A percentile compares a stretch with the other conserved stretches of the same genome.
These are phyloP conservation scores for Lagria hirta DNA, from an alignment of 2,888 invertebrate species.

Conservation along the genomic window DNA sequence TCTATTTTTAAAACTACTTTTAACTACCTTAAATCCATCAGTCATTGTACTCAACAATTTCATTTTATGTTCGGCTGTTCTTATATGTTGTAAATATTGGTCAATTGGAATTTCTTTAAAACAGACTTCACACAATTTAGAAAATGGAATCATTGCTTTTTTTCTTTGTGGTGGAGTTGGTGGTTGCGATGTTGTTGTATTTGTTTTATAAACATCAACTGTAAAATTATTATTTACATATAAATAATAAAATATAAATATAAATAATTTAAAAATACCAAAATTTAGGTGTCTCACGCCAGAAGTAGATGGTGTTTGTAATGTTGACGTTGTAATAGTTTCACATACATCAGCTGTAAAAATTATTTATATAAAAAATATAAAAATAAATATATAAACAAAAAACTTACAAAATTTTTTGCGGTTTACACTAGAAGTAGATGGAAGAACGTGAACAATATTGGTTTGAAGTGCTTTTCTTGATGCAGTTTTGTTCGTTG, in stretches of 20 bases:
- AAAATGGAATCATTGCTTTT: too few species aligned
- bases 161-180: background rate
- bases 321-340: background rate
- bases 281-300: background rate
- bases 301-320: background rate
- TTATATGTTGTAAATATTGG: background rate
- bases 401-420: too few species aligned
- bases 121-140: background rate
- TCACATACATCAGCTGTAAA: background rate
- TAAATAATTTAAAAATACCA: background rate
- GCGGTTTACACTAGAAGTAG: too few species aligned
- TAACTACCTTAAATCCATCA: conserved; percentile 3
- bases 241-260: background rate
- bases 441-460: too few species aligned
- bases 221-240: background rate
- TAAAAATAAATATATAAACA: too few species aligned
- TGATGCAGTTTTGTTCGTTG: background rate
- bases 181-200: background rate
- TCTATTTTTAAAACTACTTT: conserved; percentile 3
- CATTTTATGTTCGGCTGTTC: conserved; percentile 1
- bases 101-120: background rate
- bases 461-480: background rate
- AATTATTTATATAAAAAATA: too few species aligned
- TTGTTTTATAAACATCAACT: background rate
- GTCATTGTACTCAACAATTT: background rate